Base-by-base conservation (phyloP, 2,113 vertebrate genomes). In the Chaenocephalus aceratus region DNA sequence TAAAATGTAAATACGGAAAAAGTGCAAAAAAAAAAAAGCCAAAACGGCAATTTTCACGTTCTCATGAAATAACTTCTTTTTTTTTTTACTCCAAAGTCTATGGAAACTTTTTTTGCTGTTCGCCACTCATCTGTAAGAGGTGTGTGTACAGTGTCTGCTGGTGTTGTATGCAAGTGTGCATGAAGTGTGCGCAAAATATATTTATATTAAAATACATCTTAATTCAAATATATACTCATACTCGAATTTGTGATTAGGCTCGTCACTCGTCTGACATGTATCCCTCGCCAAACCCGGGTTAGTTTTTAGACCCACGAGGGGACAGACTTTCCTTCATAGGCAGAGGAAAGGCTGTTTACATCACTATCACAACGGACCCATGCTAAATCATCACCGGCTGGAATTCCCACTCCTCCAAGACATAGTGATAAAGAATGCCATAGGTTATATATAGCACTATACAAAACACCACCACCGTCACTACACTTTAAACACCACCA, bases 131-230 rank as follows among this genome's bases (percentile, higher is more conserved):
- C 77, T 88, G 90, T 92, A 80, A 85, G 85, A 87, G 60, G 88
- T 93, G 90, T 89, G 88, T 90, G 80, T 87, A 71, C 80, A 90
- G 86, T 91, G 91, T 94, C 82, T 92, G 92, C 92, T 91, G 90
- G 90, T 94, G 91, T 92, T 94, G 92, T 93, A 86, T 94, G 93
- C 89, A 21, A 21, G 21, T 21, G 21, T 21, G 21, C 21, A 21
- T 1, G 21, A 92, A 88, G 89, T 94, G 91, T 94, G 92, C 75
- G 89, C 83, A 88, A 77, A 87, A 73, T 81, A 73, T 52, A 80
- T 76, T 70, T 69, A 67, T 66, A 91, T 84, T 75, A 82, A 87
- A 84, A 75, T 83, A 88, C 79, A 88, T 79, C 36, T 74, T 71
- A 89, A 88, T 84, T 62, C 83, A 89, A 86, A 89, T 88, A 87